Evolutionary conservation across 2,888 invertebrate species (phyloP).

Genomic region (Drosophila phalerata): DNA sequence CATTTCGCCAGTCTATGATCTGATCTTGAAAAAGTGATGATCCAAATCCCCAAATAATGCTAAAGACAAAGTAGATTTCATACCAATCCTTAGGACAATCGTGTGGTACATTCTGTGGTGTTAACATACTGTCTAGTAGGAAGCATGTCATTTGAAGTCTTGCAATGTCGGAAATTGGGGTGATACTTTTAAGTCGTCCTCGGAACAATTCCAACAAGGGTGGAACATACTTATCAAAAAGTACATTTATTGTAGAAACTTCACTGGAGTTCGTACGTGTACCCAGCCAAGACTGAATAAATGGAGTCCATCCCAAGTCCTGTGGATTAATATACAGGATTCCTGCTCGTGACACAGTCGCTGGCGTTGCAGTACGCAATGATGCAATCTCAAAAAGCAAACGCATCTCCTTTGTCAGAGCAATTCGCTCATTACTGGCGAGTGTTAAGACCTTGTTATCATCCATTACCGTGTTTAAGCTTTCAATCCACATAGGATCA

Average conservation of each 20-base stretch:
- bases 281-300: constrained; percentile 95
- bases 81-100: constrained; percentile 97
- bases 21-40: constrained; percentile 96
- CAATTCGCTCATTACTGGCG: constrained; percentile 97
- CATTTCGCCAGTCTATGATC: constrained; percentile 95
- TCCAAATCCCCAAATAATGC: constrained; percentile 97
- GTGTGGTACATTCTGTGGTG: constrained; percentile 91
- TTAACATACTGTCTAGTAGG: constrained; percentile 93
- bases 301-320: constrained; percentile 98
- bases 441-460: constrained; percentile 97
- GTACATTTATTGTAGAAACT: constrained; percentile 92
- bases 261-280: constrained; percentile 90
- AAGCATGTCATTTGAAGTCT: constrained; percentile 95
- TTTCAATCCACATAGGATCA: constrained; percentile 99
- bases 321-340: constrained; percentile 97
- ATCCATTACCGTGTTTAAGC: constrained; percentile 98
- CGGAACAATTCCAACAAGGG: constrained; percentile 91
- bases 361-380: constrained; percentile 96
- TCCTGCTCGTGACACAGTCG: constrained; percentile 97
- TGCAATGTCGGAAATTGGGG: constrained; percentile 95
- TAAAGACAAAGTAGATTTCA: constrained; percentile 96
- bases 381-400: constrained; percentile 97
- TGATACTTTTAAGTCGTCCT: constrained; percentile 93
- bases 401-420: constrained; percentile 94
- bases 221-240: constrained; percentile 98